These are phyloP conservation scores for Tribolium freemani DNA, from an alignment of 2,888 invertebrate genomes.

Conservation along the genomic window DNA sequence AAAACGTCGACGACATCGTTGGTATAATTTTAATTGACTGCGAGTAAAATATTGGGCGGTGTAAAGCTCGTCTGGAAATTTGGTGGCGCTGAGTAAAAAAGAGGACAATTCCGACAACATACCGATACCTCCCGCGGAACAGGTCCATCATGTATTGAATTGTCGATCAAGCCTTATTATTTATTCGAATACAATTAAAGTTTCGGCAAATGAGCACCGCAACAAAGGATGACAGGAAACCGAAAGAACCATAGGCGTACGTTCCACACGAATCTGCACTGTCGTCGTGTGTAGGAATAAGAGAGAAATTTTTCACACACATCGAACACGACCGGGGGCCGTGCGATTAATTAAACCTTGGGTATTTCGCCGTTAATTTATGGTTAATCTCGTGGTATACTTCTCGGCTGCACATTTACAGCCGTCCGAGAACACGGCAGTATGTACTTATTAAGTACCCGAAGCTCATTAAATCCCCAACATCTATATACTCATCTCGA, in stretches of 20 bases:
- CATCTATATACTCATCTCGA: constrained; percentile 41
- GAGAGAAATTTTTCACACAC: constrained; percentile 43
- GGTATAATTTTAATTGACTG: constrained; percentile 58
- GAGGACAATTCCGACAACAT: constrained; percentile 55
- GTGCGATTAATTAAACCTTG: constrained; percentile 40
- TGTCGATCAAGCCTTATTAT: constrained; percentile 63
- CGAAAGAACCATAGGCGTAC: constrained; percentile 36
- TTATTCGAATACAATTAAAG: constrained; percentile 64
- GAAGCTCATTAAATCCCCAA: constrained; percentile 40
- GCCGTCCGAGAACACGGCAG: constrained; percentile 35
- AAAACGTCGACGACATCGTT: constrained; percentile 36
- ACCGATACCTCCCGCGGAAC: constrained; percentile 59
- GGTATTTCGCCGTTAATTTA: constrained; percentile 41
- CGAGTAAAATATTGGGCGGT: constrained; percentile 56
- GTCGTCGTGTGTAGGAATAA: constrained; percentile 12
- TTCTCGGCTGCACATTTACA: constrained; percentile 37
- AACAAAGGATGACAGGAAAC: constrained; percentile 53
- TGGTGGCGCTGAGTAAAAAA: constrained; percentile 57
- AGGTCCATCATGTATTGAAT: constrained; percentile 62
- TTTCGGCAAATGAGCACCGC: constrained; percentile 61
- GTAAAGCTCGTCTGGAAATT: constrained; percentile 57
- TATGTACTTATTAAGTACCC: constrained; percentile 38
- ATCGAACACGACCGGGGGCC: constrained; percentile 31
- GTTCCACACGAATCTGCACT: constrained; percentile 26
- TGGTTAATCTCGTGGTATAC: constrained; percentile 37